Conservation (phyloP, 2,888 invertebrate species). For the Branchipolynoe longqiensis region DNA sequence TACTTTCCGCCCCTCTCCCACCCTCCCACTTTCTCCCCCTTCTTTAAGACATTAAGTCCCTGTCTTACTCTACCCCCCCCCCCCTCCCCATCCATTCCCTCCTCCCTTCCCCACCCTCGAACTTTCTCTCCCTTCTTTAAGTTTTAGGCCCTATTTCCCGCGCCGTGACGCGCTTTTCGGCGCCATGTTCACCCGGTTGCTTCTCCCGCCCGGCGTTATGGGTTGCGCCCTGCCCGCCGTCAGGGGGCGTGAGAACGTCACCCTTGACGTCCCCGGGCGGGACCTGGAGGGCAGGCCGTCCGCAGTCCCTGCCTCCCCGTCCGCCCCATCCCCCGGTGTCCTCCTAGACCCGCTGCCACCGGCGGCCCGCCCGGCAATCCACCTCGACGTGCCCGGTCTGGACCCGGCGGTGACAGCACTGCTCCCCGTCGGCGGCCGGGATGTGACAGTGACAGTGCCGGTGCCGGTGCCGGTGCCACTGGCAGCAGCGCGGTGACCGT, state of each 20-base stretch:
- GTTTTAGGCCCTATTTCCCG: not conserved
- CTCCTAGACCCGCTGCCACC: no score
- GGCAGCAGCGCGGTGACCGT: not conserved
- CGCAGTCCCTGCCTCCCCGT: no score
- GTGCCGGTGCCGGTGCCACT: not conserved
- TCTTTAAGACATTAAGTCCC: no score
- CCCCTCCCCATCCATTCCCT: no score
- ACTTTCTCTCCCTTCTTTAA: no score
- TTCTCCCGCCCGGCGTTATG: slow-evolving; percentile 6
- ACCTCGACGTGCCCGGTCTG: not conserved
- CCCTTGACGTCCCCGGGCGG: not conserved
- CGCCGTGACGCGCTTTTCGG: not conserved
- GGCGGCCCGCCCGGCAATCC: not conserved
- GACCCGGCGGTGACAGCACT: not conserved
- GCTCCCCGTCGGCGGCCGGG: not conserved
- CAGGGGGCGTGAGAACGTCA: slow-evolving; percentile 29
- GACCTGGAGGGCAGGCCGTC: slow-evolving; percentile 15
- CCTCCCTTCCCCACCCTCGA: no score
- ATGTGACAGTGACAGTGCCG: not conserved
- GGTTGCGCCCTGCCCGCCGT: slow-evolving; percentile 42
- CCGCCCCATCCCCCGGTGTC: no score
- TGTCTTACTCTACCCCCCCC: no score
- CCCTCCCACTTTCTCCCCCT: no score
- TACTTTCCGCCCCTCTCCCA: no score
- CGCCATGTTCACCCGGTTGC: not conserved